Conservation (phyloP, 2,113 vertebrate species). For the Peromyscus polionotus region DNA sequence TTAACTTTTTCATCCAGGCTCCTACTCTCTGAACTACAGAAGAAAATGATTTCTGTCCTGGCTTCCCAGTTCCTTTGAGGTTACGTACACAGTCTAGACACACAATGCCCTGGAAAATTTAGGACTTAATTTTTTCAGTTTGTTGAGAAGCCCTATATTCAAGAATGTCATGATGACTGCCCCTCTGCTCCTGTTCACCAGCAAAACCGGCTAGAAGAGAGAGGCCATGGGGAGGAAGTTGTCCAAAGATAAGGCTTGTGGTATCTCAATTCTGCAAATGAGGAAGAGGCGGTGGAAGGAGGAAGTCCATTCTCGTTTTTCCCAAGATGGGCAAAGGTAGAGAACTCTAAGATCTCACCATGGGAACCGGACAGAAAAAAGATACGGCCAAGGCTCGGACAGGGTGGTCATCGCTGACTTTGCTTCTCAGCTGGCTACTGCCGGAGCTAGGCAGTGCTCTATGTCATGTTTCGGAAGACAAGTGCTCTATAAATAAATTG, state of each 20-base stretch:
- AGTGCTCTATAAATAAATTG: constrained; percentile 79
- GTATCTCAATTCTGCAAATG: constrained; percentile 64
- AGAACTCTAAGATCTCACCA: background rate
- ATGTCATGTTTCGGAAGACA: constrained; percentile 72
- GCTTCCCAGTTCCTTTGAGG: constrained; percentile 44
- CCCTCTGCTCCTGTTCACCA: constrained; percentile 5
- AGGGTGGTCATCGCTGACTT: background rate
- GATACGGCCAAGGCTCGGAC: background rate
- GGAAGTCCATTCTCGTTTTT: constrained; percentile 60
- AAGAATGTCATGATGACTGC: background rate
- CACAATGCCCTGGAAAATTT: background rate
- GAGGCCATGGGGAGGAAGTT: constrained; percentile 48
- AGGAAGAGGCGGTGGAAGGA: constrained; percentile 49
- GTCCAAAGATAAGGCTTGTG: constrained; percentile 2
- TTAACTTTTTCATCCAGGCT: constrained; percentile 29
- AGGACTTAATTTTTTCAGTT: constrained; percentile 9
- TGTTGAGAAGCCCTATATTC: background rate
- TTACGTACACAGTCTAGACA: background rate
- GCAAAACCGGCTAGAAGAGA: background rate
- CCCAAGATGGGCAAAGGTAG: constrained; percentile 42
- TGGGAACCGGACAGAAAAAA: background rate
- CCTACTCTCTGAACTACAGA: constrained; percentile 16
- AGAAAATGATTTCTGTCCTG: constrained; percentile 27
- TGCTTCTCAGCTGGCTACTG: constrained; percentile 43
- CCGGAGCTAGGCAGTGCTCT: constrained; percentile 55